Base-by-base conservation (phyloP, 2,888 invertebrate species). In the Parnassius orleans region DNA sequence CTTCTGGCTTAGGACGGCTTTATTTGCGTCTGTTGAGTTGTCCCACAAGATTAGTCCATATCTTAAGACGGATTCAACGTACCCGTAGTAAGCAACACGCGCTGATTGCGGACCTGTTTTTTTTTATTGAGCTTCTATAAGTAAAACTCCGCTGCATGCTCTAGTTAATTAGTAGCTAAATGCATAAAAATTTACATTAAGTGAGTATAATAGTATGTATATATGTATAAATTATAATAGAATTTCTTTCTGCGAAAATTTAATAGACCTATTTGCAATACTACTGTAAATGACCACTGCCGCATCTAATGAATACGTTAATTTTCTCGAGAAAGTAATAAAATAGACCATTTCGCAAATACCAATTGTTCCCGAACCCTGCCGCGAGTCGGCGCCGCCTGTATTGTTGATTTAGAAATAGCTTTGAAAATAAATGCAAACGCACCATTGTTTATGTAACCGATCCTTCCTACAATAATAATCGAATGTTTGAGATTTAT, bases 401-500 rank as follows among this genome's bases (percentile, higher is more conserved):
- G n/a, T 64, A 42, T 57, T 50, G 60, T 57, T 57, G 60, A 58
- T 66, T 66, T 66, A 63, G 63, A 67, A 65, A 65, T 67, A 64
- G 63, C 61, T 60, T 62, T 53, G 57, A 63, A 61, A 67, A 64
- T 65, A 61, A 57, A 63, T 59, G 33, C 57, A 11, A 44, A 47
- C 47, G 24, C 59, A n/a, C 64, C 60, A 68, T 69, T 68, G 69
- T 69, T 69, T 69, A 65, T 66, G 65, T 56, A 67, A 68, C 58
- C 64, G 63, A 69, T 66, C 65, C 68, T 66, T 65, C 66, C 48
- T 68, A 69, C 63, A 67, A 66, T 66, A 69, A 69, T 65, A 65
- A 57, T 64, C 56, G 43, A 48, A 53, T 53, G 53, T 58, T 54
- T 41, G 5, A 33, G 33, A 33, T 33, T 33, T 33, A 33, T 33